Percentiles rank a stretch among this genome's conserved stretches.
Evolutionary conservation across 2,113 vertebrate species (phyloP).

Genomic region (Naja naja): DNA sequence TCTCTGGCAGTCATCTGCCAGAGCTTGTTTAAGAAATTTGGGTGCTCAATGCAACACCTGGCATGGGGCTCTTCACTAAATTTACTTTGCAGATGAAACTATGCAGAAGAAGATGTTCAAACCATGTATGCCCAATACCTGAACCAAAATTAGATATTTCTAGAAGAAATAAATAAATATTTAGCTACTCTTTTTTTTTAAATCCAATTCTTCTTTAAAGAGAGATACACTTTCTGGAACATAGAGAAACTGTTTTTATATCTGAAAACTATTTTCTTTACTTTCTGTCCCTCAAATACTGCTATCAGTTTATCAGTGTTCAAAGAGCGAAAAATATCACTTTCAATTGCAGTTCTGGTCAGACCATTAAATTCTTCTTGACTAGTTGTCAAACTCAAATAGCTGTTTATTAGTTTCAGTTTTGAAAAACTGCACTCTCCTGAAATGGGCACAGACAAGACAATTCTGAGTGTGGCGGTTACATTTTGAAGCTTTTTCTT

Average conservation of each 20-base stretch:
- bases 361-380: not conserved
- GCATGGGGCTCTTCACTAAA: not conserved
- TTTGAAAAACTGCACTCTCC: not conserved
- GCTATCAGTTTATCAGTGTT: not conserved
- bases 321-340: not conserved
- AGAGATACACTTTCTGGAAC: not conserved
- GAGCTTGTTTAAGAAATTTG: not conserved
- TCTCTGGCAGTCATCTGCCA: not conserved
- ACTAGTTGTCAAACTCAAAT: not conserved
- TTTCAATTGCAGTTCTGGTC: not conserved
- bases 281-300: not conserved
- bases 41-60: not conserved
- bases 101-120: not conserved
- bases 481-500: not conserved
- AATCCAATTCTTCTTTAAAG: not conserved
- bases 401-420: not conserved
- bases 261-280: not conserved
- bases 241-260: not conserved
- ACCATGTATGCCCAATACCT: not conserved
- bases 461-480: not conserved
- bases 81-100: not conserved
- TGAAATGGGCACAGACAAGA: not conserved
- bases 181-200: not conserved
- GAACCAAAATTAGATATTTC: not conserved
- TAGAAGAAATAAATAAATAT: not conserved